Conservation (phyloP, 2,113 vertebrate species). For the Sinocyclocheilus rhinocerous region DNA sequence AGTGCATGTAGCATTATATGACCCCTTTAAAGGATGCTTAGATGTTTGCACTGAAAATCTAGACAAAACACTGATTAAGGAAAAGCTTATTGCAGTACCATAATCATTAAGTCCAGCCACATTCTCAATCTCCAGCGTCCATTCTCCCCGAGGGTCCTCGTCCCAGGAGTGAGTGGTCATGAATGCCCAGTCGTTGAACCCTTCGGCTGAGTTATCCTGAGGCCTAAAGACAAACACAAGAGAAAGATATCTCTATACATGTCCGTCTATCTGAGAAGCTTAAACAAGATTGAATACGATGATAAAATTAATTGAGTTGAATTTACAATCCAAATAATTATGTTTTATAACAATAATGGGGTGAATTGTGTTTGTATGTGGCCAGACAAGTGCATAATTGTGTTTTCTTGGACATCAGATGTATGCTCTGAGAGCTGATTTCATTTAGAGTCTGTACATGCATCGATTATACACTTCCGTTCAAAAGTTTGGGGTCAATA, state of each 20-base stretch:
- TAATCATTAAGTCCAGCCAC: constrained; percentile 87
- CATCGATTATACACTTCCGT: not conserved
- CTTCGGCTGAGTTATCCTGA: constrained; percentile 90
- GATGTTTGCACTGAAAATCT: not conserved
- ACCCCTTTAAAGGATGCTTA: not conserved
- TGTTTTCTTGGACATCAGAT: not conserved
- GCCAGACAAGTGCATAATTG: not conserved
- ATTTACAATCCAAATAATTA: constrained; percentile 1
- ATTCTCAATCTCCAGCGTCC: constrained; percentile 93
- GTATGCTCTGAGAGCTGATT: not conserved
- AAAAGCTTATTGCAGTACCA: constrained; percentile 68
- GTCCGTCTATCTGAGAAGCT: not conserved
- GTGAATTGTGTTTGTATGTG: not conserved
- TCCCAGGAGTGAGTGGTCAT: constrained; percentile 98
- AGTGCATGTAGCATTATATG: no score
- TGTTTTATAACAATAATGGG: not conserved
- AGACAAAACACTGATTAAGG: not conserved
- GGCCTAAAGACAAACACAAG: constrained; percentile 73
- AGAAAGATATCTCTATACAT: not conserved
- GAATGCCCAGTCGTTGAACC: constrained; percentile 97
- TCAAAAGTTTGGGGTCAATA: not conserved
- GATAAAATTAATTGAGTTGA: not conserved
- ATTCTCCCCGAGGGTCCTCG: constrained; percentile 90
- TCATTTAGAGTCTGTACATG: not conserved
- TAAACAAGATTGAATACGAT: not conserved